Percentiles rank a stretch among this genome's conserved stretches.
These are phyloP conservation scores for Melanerpes formicivorus DNA, from an alignment of 2,113 vertebrate genomes.

Conservation along the genomic window DNA sequence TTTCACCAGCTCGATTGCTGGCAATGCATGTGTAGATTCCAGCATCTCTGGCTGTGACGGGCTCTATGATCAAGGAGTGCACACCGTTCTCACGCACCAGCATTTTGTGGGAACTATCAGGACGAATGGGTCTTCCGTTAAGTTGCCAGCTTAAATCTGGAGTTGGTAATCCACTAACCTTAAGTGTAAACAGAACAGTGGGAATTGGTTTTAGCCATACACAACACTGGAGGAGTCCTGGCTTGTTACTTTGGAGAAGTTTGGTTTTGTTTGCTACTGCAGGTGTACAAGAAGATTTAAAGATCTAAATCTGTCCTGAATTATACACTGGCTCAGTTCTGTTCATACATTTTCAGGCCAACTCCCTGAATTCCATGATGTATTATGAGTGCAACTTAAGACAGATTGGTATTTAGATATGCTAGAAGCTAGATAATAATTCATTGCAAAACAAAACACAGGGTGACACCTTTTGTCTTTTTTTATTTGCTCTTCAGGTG, in stretches of 20 bases:
- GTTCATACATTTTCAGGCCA: neutral
- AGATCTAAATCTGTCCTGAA: neutral
- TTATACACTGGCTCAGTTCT: neutral
- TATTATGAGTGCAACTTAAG: neutral
- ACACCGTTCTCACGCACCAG: constrained; percentile 95
- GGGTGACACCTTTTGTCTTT: constrained; percentile 39
- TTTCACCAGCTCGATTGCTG: constrained; percentile 94
- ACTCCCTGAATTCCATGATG: constrained; percentile 33
- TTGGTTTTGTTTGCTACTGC: neutral
- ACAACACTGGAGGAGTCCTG: neutral
- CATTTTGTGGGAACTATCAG: constrained; percentile 95
- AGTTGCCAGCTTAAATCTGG: constrained; percentile 96
- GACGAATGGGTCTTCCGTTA: constrained; percentile 89
- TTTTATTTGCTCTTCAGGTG: constrained; percentile 5
- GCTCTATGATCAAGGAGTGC: constrained; percentile 95
- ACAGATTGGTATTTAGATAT: neutral
- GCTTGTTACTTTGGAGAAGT: neutral
- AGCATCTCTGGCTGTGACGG: constrained; percentile 89
- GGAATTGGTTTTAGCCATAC: neutral
- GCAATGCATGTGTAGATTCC: constrained; percentile 95
- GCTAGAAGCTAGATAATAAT: neutral
- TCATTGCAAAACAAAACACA: neutral
- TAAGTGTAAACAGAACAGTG: neutral
- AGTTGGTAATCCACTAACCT: constrained; percentile 96
- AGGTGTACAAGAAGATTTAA: neutral